Base-by-base conservation (phyloP, 2,797 vertebrate species). In the Enteromius fasciolatus region DNA sequence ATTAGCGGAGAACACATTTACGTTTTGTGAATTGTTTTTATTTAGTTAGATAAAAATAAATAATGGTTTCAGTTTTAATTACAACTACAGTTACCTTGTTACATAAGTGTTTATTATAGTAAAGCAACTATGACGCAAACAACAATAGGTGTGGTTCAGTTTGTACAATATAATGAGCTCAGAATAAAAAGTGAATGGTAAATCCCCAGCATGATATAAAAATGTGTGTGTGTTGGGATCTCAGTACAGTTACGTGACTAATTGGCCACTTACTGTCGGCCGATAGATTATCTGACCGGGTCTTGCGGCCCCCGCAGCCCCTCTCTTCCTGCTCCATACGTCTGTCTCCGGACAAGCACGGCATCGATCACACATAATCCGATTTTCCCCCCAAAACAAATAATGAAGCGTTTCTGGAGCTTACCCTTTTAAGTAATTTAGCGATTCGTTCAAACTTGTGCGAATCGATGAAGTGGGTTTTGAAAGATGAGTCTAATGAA, bases 351-450 rank as follows among this genome's bases (percentile, higher is more conserved):
- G 78, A 73, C 10, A 7, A n/a, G 10, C 10, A 1, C 14, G 4
- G 79, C 68, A 81, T 81, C 41, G 79, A 81, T 81, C 79, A 63
- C 41, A 17, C 69, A 36, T 87, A 82, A 87, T 87, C 73, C 36
- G 57, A 86, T 86, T 86, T 82, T 64, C n/a, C 52, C 54, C 31
- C 18, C 48, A 67, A 52, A 82, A 82, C 82, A 75, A 84, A 84
- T 75, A 80, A 76, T 50, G 50, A 63, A 80, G 46, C 18, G 15
- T 52, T 77, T 73, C 33, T 76, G 64, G 33, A 77, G 63, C 69
- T 83, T n/a, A 44, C 14, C 41, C 83, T 82, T 78, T 86, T 86
- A 86, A 84, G 83, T 82, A 79, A 86, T 82, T 84, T 75, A 61
- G 61, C 28, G 76, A 74, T 83, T 76, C 20, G 76, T 81, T 81